Evolutionary conservation across 2,113 vertebrate genomes (phyloP).

Genomic region (Dunckerocampus dactyliophorus): DNA sequence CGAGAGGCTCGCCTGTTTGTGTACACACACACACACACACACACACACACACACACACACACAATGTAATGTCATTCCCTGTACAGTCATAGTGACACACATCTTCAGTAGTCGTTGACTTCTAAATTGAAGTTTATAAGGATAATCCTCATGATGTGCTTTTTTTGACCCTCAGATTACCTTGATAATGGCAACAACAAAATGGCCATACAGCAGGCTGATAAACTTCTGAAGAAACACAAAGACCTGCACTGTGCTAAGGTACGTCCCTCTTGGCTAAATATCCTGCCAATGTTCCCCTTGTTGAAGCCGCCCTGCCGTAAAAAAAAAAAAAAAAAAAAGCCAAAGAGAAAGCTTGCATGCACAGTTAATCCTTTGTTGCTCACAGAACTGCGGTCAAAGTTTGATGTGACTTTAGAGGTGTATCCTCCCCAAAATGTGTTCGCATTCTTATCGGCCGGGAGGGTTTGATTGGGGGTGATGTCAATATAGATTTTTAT

Average conservation of each 20-base stretch:
- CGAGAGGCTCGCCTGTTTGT: constrained; percentile 9
- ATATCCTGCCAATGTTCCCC: neutral
- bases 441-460: too few species aligned
- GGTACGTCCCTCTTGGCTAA: constrained; percentile 65
- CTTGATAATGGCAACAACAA: constrained; percentile 99
- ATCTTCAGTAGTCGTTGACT: neutral
- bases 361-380: neutral
- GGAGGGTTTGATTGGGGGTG: too few species aligned
- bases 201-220: constrained; percentile 98
- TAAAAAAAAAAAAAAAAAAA: neutral
- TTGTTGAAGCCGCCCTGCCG: too few species aligned
- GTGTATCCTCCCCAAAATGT: neutral
- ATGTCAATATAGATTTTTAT: too few species aligned
- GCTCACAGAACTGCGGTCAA: neutral
- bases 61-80: neutral
- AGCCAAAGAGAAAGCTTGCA: neutral
- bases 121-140: neutral
- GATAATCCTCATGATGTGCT: neutral
- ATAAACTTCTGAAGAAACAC: constrained; percentile 97
- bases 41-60: neutral
- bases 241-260: constrained; percentile 98
- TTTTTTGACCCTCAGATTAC: constrained; percentile 79
- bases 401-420: neutral
- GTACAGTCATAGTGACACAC: neutral
- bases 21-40: neutral